Percentiles rank a stretch among this genome's conserved stretches.
These are phyloP conservation scores for Cantharis nigra DNA, from an alignment of 2,888 invertebrate genomes.

Conservation along the genomic window DNA sequence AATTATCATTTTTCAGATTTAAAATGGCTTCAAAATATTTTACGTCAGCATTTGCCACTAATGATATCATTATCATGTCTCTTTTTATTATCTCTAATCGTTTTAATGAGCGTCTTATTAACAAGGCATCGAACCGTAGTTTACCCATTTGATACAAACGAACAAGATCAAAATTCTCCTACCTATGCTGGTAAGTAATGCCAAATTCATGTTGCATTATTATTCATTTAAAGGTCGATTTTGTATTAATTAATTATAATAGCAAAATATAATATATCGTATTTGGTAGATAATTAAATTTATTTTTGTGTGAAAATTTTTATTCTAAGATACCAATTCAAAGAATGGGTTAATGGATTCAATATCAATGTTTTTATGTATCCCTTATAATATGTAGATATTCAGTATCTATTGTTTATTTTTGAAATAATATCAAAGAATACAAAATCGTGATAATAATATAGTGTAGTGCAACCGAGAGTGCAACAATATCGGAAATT, in stretches of 20 bases:
- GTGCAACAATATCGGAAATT: background rate
- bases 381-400: too few species aligned
- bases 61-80: constrained; percentile 7
- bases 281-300: too few species aligned
- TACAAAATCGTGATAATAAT: background rate
- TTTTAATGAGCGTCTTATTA: constrained; percentile 7
- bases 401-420: too few species aligned
- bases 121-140: background rate
- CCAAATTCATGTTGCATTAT: too few species aligned
- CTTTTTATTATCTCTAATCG: constrained; percentile 24
- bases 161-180: background rate
- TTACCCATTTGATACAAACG: background rate
- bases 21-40: constrained; percentile 18
- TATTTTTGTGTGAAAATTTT: too few species aligned
- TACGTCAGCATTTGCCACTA: constrained; percentile 13
- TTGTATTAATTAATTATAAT: too few species aligned
- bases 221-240: too few species aligned
- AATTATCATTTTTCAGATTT: constrained; percentile 30
- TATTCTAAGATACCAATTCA: too few species aligned
- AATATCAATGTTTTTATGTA: background rate
- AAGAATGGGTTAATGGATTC: background rate
- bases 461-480: background rate
- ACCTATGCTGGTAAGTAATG: background rate
- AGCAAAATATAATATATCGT: too few species aligned
- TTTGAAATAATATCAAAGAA: background rate